Conservation (phyloP, 1,140 invertebrate genomes). For the Amphibalanus amphitrite region DNA sequence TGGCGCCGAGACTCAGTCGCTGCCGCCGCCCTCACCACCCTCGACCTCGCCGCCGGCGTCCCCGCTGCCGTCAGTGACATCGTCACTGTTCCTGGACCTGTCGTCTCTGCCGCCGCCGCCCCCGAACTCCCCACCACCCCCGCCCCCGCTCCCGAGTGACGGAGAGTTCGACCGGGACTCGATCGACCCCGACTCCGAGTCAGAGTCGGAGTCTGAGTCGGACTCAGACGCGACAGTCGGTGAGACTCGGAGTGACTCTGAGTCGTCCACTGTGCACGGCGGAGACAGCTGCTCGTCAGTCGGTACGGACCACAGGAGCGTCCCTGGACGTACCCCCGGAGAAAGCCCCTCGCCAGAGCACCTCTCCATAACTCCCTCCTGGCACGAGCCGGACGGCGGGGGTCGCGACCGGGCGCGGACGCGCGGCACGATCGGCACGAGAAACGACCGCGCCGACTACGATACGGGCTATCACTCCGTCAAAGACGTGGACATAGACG, state of each 20-base stretch:
- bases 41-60: no score
- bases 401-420: no score
- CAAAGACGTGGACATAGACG: constrained; percentile 5
- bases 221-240: neutral
- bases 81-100: no score
- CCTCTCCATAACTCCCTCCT: no score
- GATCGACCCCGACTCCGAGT: neutral
- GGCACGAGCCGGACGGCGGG: no score
- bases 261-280: neutral
- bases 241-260: no score
- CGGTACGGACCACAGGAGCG: no score
- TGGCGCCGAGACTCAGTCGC: neutral
- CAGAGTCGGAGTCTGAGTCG: neutral
- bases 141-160: no score
- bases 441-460: neutral
- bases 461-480: neutral
- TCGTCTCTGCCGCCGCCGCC: no score
- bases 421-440: constrained; percentile 3
- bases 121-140: no score
- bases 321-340: no score
- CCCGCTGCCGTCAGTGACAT: neutral
- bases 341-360: neutral
- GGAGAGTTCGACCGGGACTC: neutral
- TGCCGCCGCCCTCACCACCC: neutral
- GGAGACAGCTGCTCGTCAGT: neutral